These are phyloP conservation scores for Itoplectis maculator DNA, from an alignment of 2,888 invertebrate species.

Conservation along the genomic window DNA sequence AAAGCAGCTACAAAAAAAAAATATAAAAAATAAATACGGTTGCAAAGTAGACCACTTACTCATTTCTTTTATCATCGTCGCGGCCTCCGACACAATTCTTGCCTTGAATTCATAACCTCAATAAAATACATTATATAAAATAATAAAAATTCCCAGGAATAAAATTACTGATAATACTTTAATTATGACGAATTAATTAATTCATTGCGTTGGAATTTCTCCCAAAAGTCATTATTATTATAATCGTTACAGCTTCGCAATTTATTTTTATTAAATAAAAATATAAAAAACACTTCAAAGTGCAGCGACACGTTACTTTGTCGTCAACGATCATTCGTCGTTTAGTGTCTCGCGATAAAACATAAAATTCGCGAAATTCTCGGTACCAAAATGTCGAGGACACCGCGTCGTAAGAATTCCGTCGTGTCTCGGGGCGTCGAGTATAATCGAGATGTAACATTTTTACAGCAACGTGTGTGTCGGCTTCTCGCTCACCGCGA, in stretches of 20 bases:
- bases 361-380: background rate
- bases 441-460: slow-evolving; percentile 76
- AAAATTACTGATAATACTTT: too few species aligned
- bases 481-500: slow-evolving; percentile 53
- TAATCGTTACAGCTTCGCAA: too few species aligned
- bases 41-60: slow-evolving; percentile 18
- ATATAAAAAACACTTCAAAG: background rate
- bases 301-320: background rate
- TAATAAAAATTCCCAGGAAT: too few species aligned
- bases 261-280: background rate
- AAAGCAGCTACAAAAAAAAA: slow-evolving; percentile 21
- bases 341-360: slow-evolving; percentile 2
- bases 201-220: too few species aligned
- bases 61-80: background rate
- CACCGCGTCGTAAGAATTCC: background rate
- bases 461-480: slow-evolving; percentile 60
- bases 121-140: too few species aligned
- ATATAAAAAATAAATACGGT: slow-evolving; percentile 29
- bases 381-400: slow-evolving; percentile 6
- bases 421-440: slow-evolving; percentile 44
- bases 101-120: background rate
- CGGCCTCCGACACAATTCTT: background rate
- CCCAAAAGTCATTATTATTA: too few species aligned
- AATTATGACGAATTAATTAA: too few species aligned
- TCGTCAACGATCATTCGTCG: background rate